Base-by-base conservation (phyloP, 2,797 vertebrate species). In the Steatocranus sp. region DNA sequence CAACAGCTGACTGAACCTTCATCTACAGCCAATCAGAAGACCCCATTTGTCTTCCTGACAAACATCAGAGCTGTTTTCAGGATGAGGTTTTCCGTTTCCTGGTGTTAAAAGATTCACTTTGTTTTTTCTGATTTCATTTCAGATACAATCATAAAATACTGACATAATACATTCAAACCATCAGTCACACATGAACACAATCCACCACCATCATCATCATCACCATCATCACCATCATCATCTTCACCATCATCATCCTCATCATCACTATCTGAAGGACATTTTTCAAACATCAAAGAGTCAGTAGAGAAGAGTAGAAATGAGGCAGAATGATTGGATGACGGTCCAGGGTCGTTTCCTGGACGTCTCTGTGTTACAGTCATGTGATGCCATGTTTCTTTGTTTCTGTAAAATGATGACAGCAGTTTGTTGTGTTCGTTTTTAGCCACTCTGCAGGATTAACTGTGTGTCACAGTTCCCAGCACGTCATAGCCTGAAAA, bases 161-260 rank as follows among this genome's bases (percentile, higher is more conserved):
- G 32, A 63, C 18, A 20, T 20, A 36, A 36, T 12, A 36, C 11
- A 20, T 20, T 36, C 32, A 8, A 63, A 36, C 32, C 58, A 63
- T 12, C 58, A 61, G 10, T 34, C 5, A 34, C 18, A 34, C 30
- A 61, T 36, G 30, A n/a, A 61, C 10, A 61, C 56, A 34, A 7
- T 34, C 30, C 30, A 61, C 18, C 56, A 61, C 0, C 30, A 61
- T 3, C 56, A 7, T 3, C 8, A 6, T 5, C 23, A 54, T 1
- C 12, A 1, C 1, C 23, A 51, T 15, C 14, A 0, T 14, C 10
- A 23, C 1, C 2, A 12, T 0, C 4, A 15, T 0, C 53, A 17
- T 0, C 46, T 7, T 3, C 8, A 32, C 1, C 54, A 17, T 0
- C 7, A 27, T 3, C 53, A 30, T 9, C 53, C 1, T 9, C 54